Base-by-base conservation (phyloP, 2,888 invertebrate genomes). In the Machimus rusticus region DNA sequence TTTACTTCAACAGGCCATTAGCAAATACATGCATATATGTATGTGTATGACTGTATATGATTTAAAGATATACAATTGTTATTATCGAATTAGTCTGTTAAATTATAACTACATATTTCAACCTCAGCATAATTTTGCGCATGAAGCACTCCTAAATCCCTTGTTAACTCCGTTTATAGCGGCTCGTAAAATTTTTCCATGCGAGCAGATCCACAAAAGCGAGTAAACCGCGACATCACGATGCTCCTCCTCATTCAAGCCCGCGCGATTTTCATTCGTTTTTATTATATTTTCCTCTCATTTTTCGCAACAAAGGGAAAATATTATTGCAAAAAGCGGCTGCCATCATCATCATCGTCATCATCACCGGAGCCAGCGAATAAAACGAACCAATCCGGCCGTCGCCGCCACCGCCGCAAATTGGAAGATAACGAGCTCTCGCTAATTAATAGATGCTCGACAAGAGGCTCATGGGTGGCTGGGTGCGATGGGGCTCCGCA, bases 391-490 rank as follows among this genome's bases (percentile, higher is more conserved):
- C 51, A 87, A 39, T 66, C 28, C 82, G 34, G 34, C 74, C 74
- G 76, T 57, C n/a, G 51, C 74, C 76, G 74, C 77, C 76, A 55
- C 86, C 86, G 86, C 78, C 79, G 78, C 55, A 88, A 88, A 88
- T 88, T 86, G 84, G 57, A 87, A 74, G 86, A 88, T 88, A 88
- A 88, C 88, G 87, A 88, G 88, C 88, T 77, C 78, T 87, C 86
- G 87, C 88, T 88, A 88, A 88, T 88, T 88, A 88, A 88, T 88
- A 87, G 88, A 74, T 85, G 74, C 85, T 85, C 57, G 74, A 85
- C 43, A n/a, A n/a, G 46, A n/a, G 46, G 74, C 14, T 57, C 46
- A 74, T 39, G 85, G 85, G 74, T 31, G 39, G 76, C 43, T 74
- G 81, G 46, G 39, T 46, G 74, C 43, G 86, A 86, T 88, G 82